Base-by-base conservation (phyloP, 92 coral and sea anemone genomes). In the Porites cylindrica region DNA sequence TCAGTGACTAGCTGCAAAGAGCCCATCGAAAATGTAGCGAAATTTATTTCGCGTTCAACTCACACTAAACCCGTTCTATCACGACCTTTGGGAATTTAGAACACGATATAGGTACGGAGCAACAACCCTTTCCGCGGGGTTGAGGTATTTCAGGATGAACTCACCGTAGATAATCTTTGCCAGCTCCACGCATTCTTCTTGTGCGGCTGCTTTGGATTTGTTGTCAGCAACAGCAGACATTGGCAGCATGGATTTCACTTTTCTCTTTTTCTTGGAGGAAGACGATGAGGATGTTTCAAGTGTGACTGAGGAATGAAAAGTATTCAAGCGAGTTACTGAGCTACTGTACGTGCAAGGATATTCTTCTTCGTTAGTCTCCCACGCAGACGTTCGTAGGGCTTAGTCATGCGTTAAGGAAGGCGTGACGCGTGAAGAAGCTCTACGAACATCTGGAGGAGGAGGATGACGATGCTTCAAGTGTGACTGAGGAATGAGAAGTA, bases 231-330 rank as follows among this genome's bases (percentile, higher is more conserved):
- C 83, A 50, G 99, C 99, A 63, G 99, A 97, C 51, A 97, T 60
- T 19, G 99, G 99, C 56, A 97, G 94, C 98, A 97, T 90, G 1
- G 99, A 97, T 83, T 97, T 97, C 76, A 88, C 92, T 84, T 95
- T 97, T 88, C 90, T 97, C 91, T 91, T 97, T 88, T 90, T 97
- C 88, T 96, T 93, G 65, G 91, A 26, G 62, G 81, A 64, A 3
- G 81, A 14, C 0, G 76, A 68, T 4, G 76, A 72, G 56, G 43
- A 20, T 70, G 78, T 10, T 51, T 83, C 87, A 1, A 83, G 73
- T 9, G 87, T 16, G 56, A 82, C 86, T 82, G 66, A 10, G 10
- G 52, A 81, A 53, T 21, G 18, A 21, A 13, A 80, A 66, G 20
- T 4, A 67, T 56, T 56, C 17, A 56, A 56, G 0, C 16, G 61